Conservation (phyloP, 2,113 vertebrate species). For the Macrotus californicus region DNA sequence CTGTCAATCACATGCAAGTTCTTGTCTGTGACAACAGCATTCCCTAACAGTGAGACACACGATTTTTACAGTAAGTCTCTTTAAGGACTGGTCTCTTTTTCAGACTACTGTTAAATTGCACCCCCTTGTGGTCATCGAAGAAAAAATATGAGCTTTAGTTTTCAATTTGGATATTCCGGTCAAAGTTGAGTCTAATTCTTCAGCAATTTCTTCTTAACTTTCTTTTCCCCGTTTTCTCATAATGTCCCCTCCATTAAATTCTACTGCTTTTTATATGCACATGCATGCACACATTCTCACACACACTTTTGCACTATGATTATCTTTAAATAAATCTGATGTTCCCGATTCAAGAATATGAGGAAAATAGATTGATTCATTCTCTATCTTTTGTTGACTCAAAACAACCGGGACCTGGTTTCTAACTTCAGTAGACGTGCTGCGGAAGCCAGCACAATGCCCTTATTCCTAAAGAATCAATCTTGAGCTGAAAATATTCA, state of each 20-base stretch:
- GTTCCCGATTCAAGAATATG: neutral
- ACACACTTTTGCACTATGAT: neutral
- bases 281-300: neutral
- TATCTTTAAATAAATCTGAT: neutral
- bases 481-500: neutral
- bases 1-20: neutral
- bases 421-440: neutral
- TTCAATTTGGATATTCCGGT: neutral
- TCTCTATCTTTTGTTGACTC: neutral
- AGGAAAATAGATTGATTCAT: neutral
- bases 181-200: neutral
- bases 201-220: neutral
- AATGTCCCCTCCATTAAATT: neutral
- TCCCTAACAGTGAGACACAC: neutral
- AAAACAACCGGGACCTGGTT: neutral
- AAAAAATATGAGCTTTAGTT: neutral
- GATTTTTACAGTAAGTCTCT: neutral
- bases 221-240: neutral
- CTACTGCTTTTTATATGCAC: neutral
- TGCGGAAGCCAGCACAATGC: neutral
- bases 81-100: neutral
- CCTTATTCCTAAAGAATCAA: neutral
- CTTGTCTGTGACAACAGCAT: neutral
- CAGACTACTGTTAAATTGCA: neutral
- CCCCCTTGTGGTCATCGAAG: constrained; percentile 38